These are phyloP conservation scores for Turnix velox DNA, from an alignment of 2,113 vertebrate species.

Conservation along the genomic window DNA sequence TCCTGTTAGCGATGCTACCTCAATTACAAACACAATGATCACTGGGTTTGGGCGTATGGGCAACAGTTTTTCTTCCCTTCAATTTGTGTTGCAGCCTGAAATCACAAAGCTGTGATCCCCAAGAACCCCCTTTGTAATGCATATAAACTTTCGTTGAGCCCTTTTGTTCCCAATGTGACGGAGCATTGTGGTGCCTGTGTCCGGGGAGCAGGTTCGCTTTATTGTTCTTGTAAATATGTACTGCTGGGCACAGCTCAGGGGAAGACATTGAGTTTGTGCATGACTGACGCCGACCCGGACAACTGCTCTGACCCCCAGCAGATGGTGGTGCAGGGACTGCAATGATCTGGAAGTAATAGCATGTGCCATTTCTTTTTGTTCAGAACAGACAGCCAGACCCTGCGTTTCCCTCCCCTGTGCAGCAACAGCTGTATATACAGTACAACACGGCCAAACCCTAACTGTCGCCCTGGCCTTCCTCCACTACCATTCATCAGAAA, in stretches of 20 bases:
- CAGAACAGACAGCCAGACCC: constrained; percentile 73
- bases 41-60: constrained; percentile 11
- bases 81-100: constrained; percentile 29
- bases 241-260: constrained; percentile 73
- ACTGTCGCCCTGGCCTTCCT: constrained; percentile 41
- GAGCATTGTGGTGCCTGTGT: constrained; percentile 72
- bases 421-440: constrained; percentile 69
- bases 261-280: constrained; percentile 70
- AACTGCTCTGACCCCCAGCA: constrained; percentile 85
- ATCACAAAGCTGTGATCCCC: constrained; percentile 47
- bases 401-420: constrained; percentile 32
- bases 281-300: constrained; percentile 79
- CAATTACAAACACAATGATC: background rate
- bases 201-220: constrained; percentile 77
- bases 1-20: background rate
- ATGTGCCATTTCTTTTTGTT: constrained; percentile 90
- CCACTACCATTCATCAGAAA: background rate
- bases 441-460: constrained; percentile 26
- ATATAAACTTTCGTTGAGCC: constrained; percentile 75
- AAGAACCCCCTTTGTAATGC: constrained; percentile 78
- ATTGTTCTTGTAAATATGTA: constrained; percentile 83
- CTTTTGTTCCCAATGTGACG: constrained; percentile 76
- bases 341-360: constrained; percentile 87
- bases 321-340: constrained; percentile 84
- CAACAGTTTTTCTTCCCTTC: constrained; percentile 32